Percentiles rank a stretch among this genome's conserved stretches.
Conservation (phyloP, 2,888 invertebrate genomes). For the Mythimna pallens region DNA sequence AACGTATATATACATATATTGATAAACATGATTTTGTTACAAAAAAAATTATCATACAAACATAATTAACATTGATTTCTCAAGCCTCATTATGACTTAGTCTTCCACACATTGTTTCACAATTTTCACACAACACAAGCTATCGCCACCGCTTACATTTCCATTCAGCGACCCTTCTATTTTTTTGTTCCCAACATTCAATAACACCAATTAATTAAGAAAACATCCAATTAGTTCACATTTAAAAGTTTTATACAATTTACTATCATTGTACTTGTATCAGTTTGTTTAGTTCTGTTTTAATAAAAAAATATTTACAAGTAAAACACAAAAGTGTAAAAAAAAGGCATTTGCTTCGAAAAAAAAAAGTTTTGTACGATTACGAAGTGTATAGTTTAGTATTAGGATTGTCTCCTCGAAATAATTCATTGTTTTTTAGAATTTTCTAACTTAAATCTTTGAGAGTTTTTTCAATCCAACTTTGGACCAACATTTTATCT, state of each 20-base stretch:
- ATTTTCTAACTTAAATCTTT: too few relatives aligned
- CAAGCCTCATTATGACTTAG: conserved; percentile 18
- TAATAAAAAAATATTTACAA: conserved; percentile 19
- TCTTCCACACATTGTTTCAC: conserved; percentile 20
- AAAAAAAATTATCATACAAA: background rate
- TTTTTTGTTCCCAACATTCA: conserved; percentile 73
- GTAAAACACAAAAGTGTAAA: background rate
- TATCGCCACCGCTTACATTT: conserved; percentile 35
- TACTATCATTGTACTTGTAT: conserved; percentile 9
- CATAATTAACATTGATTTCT: conserved; percentile 20
- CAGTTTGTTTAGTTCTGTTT: conserved; percentile 31
- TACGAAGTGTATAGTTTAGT: background rate
- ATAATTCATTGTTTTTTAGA: conserved; percentile 26
- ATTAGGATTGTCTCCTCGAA: background rate
- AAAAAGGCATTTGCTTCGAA: background rate
- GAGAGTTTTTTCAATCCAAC: too few relatives aligned
- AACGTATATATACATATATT: background rate
- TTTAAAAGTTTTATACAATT: conserved; percentile 52
- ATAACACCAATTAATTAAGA: conserved; percentile 62
- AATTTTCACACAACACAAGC: conserved; percentile 22
- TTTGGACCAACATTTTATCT: too few relatives aligned
- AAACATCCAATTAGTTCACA: conserved; percentile 65
- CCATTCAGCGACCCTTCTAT: conserved; percentile 41
- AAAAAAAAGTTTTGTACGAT: background rate
- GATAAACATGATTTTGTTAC: background rate